phyloP scores from a whole-genome alignment of 2,888 invertebrate genomes.

The Phlogophora meticulosa region DNA sequence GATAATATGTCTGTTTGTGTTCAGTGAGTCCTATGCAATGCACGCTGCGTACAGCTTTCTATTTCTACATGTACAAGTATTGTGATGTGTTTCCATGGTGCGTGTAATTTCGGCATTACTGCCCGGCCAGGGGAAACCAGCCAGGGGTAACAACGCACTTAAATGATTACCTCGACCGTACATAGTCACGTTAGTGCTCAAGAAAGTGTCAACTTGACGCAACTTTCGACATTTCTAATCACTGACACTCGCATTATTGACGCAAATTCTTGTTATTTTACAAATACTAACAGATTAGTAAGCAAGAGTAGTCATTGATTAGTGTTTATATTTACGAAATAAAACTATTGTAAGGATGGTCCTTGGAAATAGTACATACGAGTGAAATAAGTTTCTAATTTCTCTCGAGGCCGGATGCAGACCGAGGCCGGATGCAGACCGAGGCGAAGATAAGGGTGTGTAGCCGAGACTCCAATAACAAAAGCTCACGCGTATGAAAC shows the following conservation, averaged over 20 bases:
- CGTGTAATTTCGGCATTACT: slow-evolving; percentile 79
- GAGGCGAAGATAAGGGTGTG: no score
- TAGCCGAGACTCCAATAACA: no score
- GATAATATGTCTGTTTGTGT: slow-evolving; percentile 21
- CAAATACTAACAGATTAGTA: not conserved
- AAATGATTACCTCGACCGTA: slow-evolving; percentile 51
- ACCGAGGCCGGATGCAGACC: no score
- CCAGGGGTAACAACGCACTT: slow-evolving; percentile 55
- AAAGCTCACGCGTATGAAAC: no score
- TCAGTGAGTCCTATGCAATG: slow-evolving; percentile 19
- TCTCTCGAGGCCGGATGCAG: no score
- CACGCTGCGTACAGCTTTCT: slow-evolving; percentile 54
- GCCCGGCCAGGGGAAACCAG: slow-evolving; percentile 39
- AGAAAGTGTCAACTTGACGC: slow-evolving; percentile 70
- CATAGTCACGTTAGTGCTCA: slow-evolving; percentile 50
- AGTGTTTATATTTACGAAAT: no score
- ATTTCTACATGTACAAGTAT: slow-evolving; percentile 59
- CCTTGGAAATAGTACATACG: no score
- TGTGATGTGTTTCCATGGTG: slow-evolving; percentile 72
- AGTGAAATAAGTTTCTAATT: no score
- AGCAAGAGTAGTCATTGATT: not conserved
- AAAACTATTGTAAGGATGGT: no score
- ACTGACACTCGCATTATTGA: slow-evolving; percentile 46
- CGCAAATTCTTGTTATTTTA: slow-evolving; percentile 6
- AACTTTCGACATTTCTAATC: slow-evolving; percentile 70